A percentile compares a stretch with the other conserved stretches of the same genome.
phyloP scores from a whole-genome alignment of 1,140 invertebrate genomes.

The Plectrocnemia conspersa region DNA sequence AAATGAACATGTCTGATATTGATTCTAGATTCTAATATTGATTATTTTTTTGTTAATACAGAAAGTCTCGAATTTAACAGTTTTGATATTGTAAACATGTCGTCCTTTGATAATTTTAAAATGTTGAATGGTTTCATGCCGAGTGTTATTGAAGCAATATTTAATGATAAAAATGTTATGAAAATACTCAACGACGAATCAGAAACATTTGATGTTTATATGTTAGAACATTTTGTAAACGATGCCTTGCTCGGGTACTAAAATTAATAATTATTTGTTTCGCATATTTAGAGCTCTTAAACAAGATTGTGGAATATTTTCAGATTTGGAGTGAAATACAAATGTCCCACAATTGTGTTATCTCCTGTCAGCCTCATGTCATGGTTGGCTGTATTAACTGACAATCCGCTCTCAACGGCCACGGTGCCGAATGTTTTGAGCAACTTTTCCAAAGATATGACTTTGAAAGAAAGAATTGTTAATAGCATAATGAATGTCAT shows the following conservation, averaged over 20 bases:
- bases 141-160: background rate
- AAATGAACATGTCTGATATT: too few species aligned
- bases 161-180: slow-evolving; percentile 4
- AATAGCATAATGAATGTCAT: background rate
- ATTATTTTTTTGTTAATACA: background rate
- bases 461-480: slow-evolving; percentile 4
- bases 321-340: slow-evolving; percentile 16
- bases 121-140: background rate
- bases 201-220: slow-evolving; percentile 20
- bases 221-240: slow-evolving; percentile 21
- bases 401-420: slow-evolving; percentile 1
- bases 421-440: slow-evolving; percentile 5
- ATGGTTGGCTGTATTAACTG: background rate
- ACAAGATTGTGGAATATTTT: too few species aligned
- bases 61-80: background rate
- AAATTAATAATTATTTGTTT: too few species aligned
- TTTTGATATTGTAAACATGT: slow-evolving; percentile 14
- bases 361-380: slow-evolving; percentile 2
- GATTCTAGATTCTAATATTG: background rate
- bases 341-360: slow-evolving; percentile 10
- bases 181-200: slow-evolving; percentile 21
- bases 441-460: background rate
- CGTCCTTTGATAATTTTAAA: slow-evolving; percentile 4
- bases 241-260: too few species aligned
- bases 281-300: too few species aligned